These are phyloP conservation scores for Disparrhopalites patrizii DNA, from an alignment of 2,888 invertebrate species.

Conservation along the genomic window DNA sequence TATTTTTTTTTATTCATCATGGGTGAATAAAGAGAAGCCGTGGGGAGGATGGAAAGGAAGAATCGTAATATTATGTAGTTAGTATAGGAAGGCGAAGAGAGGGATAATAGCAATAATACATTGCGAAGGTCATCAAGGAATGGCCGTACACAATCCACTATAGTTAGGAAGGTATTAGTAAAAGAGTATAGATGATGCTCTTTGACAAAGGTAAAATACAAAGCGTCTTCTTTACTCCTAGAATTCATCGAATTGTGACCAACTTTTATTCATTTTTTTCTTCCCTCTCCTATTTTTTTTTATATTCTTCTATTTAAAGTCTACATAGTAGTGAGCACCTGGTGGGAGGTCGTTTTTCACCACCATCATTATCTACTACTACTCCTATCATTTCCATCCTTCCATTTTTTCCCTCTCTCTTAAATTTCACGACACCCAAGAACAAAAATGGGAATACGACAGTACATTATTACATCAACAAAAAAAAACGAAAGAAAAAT, in stretches of 20 bases:
- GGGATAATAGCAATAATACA: slow-evolving; percentile 24
- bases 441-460: too few relatives aligned
- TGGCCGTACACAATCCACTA: too few relatives aligned
- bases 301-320: slow-evolving; percentile 34
- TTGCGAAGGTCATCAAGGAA: slow-evolving; percentile 33
- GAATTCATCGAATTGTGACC: slow-evolving; percentile 49
- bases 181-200: too few relatives aligned
- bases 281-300: too few relatives aligned
- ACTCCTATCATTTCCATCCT: too few relatives aligned
- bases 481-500: too few relatives aligned
- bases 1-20: background rate
- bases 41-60: slow-evolving; percentile 13
- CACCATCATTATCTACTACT: too few relatives aligned
- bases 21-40: slow-evolving; percentile 20
- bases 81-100: background rate
- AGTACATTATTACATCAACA: too few relatives aligned
- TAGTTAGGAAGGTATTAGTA: too few relatives aligned
- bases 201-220: slow-evolving; percentile 25
- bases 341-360: slow-evolving; percentile 28
- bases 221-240: too few relatives aligned
- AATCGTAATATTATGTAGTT: background rate
- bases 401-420: slow-evolving; percentile 29
- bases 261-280: too few relatives aligned
- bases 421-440: slow-evolving; percentile 23
- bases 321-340: slow-evolving; percentile 27